A percentile compares a stretch with the other conserved stretches of the same genome.
Evolutionary conservation across 2,113 vertebrate genomes (phyloP).

Genomic region (Trochalopteron elliotii): DNA sequence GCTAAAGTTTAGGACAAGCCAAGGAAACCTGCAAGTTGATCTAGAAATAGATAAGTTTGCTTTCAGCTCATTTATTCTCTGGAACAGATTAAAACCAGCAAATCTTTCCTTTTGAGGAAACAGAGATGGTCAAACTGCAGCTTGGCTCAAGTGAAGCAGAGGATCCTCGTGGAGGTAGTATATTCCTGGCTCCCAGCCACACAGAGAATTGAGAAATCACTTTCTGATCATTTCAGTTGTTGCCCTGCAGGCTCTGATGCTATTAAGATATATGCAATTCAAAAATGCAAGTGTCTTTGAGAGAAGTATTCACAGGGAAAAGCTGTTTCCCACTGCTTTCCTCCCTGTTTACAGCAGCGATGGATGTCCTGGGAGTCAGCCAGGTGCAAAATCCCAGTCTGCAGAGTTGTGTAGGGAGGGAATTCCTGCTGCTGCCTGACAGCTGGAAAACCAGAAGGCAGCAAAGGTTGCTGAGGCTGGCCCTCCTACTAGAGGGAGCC

Average conservation of each 20-base stretch:
- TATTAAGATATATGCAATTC: background rate
- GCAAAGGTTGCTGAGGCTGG: background rate
- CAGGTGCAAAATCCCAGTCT: background rate
- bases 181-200: background rate
- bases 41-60: background rate
- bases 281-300: background rate
- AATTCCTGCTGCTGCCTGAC: background rate
- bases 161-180: background rate
- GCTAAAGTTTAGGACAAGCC: background rate
- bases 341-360: background rate
- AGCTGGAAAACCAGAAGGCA: slow-evolving; percentile 3
- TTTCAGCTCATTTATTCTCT: background rate
- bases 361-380: background rate
- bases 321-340: background rate
- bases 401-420: background rate
- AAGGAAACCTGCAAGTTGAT: background rate
- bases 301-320: background rate
- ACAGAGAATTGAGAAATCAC: background rate
- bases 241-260: background rate
- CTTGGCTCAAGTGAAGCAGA: background rate
- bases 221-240: background rate
- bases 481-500: background rate
- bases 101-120: background rate
- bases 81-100: background rate
- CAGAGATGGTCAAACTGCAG: background rate